These are phyloP conservation scores for Leucophenga maculata DNA, from an alignment of 2,888 invertebrate genomes.

Conservation along the genomic window DNA sequence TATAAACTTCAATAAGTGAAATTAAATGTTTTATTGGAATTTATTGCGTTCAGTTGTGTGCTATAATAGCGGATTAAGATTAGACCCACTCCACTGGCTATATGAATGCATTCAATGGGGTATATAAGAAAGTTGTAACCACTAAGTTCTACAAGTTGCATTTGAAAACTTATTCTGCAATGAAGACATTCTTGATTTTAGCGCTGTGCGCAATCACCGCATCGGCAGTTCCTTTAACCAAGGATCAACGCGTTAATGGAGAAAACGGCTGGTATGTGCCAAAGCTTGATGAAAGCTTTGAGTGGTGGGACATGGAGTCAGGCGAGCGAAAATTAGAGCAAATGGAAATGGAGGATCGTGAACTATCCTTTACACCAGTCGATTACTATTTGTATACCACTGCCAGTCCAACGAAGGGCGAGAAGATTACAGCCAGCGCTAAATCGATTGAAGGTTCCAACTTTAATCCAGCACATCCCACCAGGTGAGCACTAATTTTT, in stretches of 20 bases:
- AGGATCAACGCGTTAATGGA: slow-evolving; percentile 48
- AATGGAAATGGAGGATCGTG: slow-evolving; percentile 6
- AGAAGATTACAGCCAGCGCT: neutral
- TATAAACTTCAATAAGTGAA: too few relatives aligned
- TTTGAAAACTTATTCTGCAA: slow-evolving; percentile 13
- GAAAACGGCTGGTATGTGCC: slow-evolving; percentile 62
- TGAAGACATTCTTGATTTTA: slow-evolving; percentile 45
- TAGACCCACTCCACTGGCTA: neutral
- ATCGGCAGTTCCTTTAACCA: slow-evolving; percentile 45
- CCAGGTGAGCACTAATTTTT: slow-evolving; percentile 4
- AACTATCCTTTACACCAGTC: neutral
- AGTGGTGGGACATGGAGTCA: slow-evolving; percentile 53
- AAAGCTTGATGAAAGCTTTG: slow-evolving; percentile 47
- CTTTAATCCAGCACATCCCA: neutral
- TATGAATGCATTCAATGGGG: neutral
- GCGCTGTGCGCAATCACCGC: slow-evolving; percentile 43
- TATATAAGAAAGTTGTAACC: slow-evolving; percentile 32
- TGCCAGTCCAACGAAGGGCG: neutral
- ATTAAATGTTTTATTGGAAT: too few relatives aligned
- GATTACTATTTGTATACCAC: neutral
- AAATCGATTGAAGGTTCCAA: neutral
- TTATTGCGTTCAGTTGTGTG: too few relatives aligned
- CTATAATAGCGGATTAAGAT: slow-evolving; percentile 10
- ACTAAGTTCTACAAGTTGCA: slow-evolving; percentile 21
- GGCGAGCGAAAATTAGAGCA: slow-evolving; percentile 46